phyloP scores from a whole-genome alignment of 2,797 vertebrate species.

The Mastacembelus armatus region DNA sequence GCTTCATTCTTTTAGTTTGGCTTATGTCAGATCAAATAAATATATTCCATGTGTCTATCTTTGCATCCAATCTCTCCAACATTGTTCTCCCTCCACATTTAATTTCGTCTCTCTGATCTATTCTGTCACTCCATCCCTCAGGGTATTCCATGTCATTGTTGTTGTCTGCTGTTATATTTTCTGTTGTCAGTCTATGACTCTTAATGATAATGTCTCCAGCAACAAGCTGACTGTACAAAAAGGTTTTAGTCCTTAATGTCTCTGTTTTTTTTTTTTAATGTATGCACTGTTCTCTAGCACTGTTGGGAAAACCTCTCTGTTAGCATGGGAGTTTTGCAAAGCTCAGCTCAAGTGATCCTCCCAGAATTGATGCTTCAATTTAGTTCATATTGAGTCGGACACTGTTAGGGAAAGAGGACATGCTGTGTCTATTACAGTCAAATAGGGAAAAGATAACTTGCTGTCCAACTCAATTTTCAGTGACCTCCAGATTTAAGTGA shows the following conservation, averaged over 20 bases:
- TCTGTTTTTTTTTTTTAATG: constrained; percentile 8
- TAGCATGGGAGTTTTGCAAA: constrained; percentile 12
- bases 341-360: constrained; percentile 39
- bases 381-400: constrained; percentile 35
- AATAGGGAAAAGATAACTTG: constrained; percentile 59
- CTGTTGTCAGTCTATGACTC: constrained; percentile 51
- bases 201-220: constrained; percentile 33
- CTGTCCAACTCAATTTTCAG: constrained; percentile 52
- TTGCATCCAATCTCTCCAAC: constrained; percentile 18
- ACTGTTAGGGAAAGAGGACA: constrained; percentile 33
- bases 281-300: neutral
- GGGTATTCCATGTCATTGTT: constrained; percentile 42
- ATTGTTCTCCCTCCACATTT: constrained; percentile 36
- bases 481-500: constrained; percentile 67
- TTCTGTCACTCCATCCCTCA: constrained; percentile 28
- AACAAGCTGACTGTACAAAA: constrained; percentile 45
- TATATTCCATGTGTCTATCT: constrained; percentile 19
- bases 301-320: constrained; percentile 11
- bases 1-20: constrained; percentile 2
- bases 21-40: constrained; percentile 46
- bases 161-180: constrained; percentile 45
- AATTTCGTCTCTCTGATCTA: constrained; percentile 37
- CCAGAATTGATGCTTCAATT: constrained; percentile 55
- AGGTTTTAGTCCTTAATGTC: constrained; percentile 19
- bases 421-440: constrained; percentile 55